These are phyloP conservation scores for Brachionus angularis DNA, from an alignment of 1,140 invertebrate species.

Conservation along the genomic window DNA sequence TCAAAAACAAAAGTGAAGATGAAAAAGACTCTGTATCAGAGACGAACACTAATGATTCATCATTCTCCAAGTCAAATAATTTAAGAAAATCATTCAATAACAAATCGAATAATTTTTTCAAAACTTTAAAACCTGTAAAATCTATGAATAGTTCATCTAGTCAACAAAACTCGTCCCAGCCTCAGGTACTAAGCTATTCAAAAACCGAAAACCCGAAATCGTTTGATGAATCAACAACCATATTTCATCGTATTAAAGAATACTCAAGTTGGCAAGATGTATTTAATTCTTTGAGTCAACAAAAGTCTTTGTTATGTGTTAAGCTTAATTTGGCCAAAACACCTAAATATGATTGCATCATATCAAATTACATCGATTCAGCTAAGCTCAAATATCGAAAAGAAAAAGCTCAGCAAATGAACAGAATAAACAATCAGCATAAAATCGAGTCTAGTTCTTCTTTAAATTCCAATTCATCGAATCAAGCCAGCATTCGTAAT, in stretches of 20 bases:
- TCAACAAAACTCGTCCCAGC: no score
- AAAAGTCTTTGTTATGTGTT: constrained; percentile 27
- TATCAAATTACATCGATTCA: constrained; percentile 15
- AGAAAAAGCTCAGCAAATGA: background rate
- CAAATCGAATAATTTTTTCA: background rate
- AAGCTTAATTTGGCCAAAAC: constrained; percentile 4
- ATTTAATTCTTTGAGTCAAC: background rate
- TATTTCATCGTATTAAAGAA: constrained; percentile 12
- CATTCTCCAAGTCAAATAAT: no score
- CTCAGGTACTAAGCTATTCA: constrained; percentile 15
- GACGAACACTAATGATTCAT: no score
- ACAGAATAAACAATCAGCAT: no score
- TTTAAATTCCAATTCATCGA: no score
- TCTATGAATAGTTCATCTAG: no score
- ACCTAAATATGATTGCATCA: constrained; percentile 11
- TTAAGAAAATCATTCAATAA: background rate
- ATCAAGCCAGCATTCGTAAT: no score
- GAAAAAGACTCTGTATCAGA: background rate
- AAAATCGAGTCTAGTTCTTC: no score
- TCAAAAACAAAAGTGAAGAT: background rate
- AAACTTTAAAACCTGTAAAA: constrained; percentile 1
- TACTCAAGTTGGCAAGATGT: constrained; percentile 1
- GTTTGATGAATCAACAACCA: no score
- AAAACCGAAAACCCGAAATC: no score
- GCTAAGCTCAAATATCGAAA: background rate